A percentile compares a stretch with the other conserved stretches of the same genome.
These are phyloP conservation scores for Ommatoiulus sabulosus DNA, from an alignment of 2,888 invertebrate genomes.

Conservation along the genomic window DNA sequence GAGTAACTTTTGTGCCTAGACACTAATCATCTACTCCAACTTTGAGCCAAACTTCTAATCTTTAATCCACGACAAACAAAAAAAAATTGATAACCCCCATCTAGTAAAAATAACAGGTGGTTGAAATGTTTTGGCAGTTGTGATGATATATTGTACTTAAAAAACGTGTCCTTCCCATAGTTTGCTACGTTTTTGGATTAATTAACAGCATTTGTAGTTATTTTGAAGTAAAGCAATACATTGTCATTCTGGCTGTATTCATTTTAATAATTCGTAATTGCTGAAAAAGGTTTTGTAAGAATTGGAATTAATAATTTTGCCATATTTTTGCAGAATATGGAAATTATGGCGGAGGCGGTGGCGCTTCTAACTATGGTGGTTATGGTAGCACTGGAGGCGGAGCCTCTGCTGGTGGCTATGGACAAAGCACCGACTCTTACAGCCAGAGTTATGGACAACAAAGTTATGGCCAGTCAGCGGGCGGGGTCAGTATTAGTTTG, in stretches of 20 bases:
- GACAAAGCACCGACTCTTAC: conserved; percentile 58
- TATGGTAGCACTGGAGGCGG: conserved; percentile 55
- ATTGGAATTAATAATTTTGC: neutral
- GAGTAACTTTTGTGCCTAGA: too few species aligned
- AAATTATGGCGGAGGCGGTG: conserved; percentile 57
- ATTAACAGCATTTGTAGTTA: neutral
- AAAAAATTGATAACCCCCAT: too few species aligned
- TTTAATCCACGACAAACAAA: too few species aligned
- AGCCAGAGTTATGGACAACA: conserved; percentile 56
- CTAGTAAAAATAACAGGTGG: too few species aligned
- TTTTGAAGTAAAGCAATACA: neutral
- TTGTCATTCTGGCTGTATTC: neutral
- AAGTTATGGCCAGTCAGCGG: conserved; percentile 55
- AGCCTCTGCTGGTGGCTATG: conserved; percentile 52
- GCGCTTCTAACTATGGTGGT: conserved; percentile 53
- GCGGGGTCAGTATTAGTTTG: conserved; percentile 17
- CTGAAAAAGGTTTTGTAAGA: neutral
- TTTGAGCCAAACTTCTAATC: too few species aligned
- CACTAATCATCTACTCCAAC: too few species aligned
- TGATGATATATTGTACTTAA: too few species aligned
- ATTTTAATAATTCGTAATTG: neutral
- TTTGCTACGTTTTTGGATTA: too few species aligned
- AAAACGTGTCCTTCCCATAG: too few species aligned
- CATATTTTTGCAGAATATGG: conserved; percentile 30
- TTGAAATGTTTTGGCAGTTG: too few species aligned